These are phyloP conservation scores for Drosophila paranaensis DNA, from an alignment of 2,888 invertebrate genomes.

Conservation along the genomic window DNA sequence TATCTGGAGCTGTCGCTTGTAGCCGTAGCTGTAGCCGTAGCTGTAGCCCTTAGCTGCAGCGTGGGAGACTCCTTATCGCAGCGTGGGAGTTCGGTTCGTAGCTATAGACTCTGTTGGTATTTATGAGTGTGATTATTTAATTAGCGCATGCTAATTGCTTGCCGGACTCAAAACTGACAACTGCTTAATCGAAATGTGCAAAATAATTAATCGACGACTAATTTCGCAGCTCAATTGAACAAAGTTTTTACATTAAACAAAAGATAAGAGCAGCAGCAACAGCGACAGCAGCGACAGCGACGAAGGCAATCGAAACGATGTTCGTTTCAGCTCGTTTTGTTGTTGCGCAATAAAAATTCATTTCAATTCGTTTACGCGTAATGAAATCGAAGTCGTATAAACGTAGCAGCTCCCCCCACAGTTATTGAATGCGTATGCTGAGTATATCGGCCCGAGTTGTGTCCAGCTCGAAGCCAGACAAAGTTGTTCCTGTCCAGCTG, in stretches of 20 bases:
- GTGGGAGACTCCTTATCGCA: conserved; percentile 44
- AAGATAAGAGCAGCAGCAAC: conserved; percentile 47
- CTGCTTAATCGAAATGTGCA: conserved; percentile 57
- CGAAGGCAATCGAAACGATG: conserved; percentile 28
- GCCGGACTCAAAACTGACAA: conserved; percentile 26
- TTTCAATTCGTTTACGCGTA: conserved; percentile 79
- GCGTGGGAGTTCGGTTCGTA: conserved; percentile 49
- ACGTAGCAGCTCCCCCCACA: conserved; percentile 41
- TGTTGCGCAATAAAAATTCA: conserved; percentile 79
- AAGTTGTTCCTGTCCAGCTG: conserved; percentile 55
- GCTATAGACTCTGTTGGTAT: conserved; percentile 43
- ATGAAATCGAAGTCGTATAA: conserved; percentile 78
- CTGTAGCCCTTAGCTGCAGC: conserved; percentile 6
- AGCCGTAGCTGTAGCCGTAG: conserved; percentile 31
- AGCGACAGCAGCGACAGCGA: conserved; percentile 11
- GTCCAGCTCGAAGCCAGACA: conserved; percentile 60
- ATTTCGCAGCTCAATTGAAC: conserved; percentile 73
- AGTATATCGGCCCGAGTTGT: conserved; percentile 36
- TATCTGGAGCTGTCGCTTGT: conserved; percentile 32
- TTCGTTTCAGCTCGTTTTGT: conserved; percentile 47
- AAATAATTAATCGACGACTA: conserved; percentile 74
- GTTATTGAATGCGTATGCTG: conserved; percentile 55
- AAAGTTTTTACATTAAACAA: conserved; percentile 81
- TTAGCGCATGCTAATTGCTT: conserved; percentile 73
- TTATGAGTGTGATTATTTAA: conserved; percentile 70